Evolutionary conservation across 1,140 invertebrate genomes (phyloP).

Genomic region (Meloidogyne floridensis): DNA sequence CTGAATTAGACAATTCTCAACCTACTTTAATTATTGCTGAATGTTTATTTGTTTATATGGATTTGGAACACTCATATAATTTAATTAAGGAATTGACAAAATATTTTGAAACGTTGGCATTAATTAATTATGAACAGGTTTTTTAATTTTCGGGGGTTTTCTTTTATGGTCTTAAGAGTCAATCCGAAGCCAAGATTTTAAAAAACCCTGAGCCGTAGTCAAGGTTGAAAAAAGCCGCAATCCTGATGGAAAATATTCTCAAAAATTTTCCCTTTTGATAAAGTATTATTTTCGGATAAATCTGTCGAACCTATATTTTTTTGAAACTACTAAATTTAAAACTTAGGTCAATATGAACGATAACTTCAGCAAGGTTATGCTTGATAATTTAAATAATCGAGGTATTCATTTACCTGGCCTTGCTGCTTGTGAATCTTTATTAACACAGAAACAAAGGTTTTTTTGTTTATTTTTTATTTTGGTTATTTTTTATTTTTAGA

Average conservation of each 20-base stretch:
- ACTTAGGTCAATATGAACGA: slow-evolving; percentile 85
- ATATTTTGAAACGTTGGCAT: slow-evolving; percentile 78
- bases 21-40: slow-evolving; percentile 42
- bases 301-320: too few relatives aligned
- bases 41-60: slow-evolving; percentile 76
- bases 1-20: slow-evolving; percentile 35
- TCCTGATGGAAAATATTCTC: too few relatives aligned
- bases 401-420: slow-evolving; percentile 83
- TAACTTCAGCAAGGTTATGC: slow-evolving; percentile 90
- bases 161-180: too few relatives aligned
- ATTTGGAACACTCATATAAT: slow-evolving; percentile 75
- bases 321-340: too few relatives aligned
- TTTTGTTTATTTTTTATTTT: not conserved
- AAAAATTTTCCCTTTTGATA: too few relatives aligned
- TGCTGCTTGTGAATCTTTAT: slow-evolving; percentile 76
- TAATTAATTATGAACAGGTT: slow-evolving; percentile 89
- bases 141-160: not conserved
- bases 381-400: slow-evolving; percentile 81
- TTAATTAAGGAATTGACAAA: slow-evolving; percentile 78
- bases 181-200: too few relatives aligned
- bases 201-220: not conserved
- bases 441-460: slow-evolving; percentile 78
- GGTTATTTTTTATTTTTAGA: slow-evolving; percentile 20
- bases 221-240: too few relatives aligned
- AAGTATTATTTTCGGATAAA: too few relatives aligned